Conservation (phyloP, 1,140 invertebrate genomes). For the Lepidostoma basale region DNA sequence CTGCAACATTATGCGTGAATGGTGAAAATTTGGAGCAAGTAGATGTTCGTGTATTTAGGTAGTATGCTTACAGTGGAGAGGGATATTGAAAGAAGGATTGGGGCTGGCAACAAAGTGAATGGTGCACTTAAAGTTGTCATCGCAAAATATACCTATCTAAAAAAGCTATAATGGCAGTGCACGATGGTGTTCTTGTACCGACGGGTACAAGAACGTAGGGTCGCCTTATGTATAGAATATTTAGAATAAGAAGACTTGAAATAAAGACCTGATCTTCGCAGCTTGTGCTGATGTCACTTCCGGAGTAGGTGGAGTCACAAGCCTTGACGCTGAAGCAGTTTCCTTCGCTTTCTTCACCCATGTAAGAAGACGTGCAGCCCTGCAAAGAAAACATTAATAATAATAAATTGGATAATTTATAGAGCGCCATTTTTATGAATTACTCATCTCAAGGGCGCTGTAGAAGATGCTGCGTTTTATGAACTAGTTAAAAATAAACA, state of each 20-base stretch:
- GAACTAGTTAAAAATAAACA: too few relatives aligned
- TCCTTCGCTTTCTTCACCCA: conserved; percentile 42
- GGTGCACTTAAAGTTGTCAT: background rate
- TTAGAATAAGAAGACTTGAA: background rate
- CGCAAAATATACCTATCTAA: background rate
- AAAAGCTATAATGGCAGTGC: background rate
- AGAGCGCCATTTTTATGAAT: background rate
- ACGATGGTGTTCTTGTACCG: background rate
- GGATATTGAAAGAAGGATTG: background rate
- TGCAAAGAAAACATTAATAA: conserved; percentile 16
- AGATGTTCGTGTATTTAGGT: too few relatives aligned
- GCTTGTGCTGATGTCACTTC: conserved; percentile 44
- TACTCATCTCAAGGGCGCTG: too few relatives aligned
- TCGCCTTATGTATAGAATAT: background rate
- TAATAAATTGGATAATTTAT: background rate
- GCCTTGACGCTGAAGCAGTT: conserved; percentile 45
- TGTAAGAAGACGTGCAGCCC: conserved; percentile 44
- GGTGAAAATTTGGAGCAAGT: too few relatives aligned
- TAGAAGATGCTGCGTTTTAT: too few relatives aligned
- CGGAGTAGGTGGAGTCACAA: conserved; percentile 43
- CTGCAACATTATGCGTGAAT: too few relatives aligned
- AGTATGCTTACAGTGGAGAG: background rate
- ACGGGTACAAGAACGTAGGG: background rate
- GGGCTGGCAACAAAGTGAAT: background rate
- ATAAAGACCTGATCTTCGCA: conserved; percentile 39